phyloP scores from a whole-genome alignment of 2,888 invertebrate species.

The Achlya flavicornis region DNA sequence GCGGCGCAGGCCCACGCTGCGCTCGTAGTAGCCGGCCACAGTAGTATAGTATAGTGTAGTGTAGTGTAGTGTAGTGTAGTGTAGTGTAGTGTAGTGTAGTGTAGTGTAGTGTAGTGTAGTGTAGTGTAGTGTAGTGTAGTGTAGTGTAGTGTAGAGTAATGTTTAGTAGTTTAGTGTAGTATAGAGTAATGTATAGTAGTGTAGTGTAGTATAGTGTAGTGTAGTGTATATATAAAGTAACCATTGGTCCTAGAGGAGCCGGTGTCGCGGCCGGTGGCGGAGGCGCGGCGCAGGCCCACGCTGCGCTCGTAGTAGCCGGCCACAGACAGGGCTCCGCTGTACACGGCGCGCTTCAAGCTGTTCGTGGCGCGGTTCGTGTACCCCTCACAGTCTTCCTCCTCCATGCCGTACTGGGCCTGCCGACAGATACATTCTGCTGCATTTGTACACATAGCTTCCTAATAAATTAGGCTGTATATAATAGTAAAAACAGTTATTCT shows the following conservation, averaged over 20 bases:
- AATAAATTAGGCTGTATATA: no score
- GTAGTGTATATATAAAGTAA: slow-evolving; percentile 42
- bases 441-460: background rate
- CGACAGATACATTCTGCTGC: background rate
- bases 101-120: no score
- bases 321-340: slow-evolving; percentile 93
- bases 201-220: no score
- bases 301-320: slow-evolving; percentile 93
- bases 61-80: no score
- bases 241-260: slow-evolving; percentile 92
- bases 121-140: no score
- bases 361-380: slow-evolving; percentile 89
- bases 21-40: slow-evolving; percentile 93
- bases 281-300: slow-evolving; percentile 89
- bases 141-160: no score
- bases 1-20: slow-evolving; percentile 89
- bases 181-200: no score
- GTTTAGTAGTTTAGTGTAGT: no score
- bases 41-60: no score
- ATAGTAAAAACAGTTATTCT: no score
- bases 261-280: slow-evolving; percentile 91
- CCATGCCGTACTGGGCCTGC: slow-evolving; percentile 94
- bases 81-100: no score
- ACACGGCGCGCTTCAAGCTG: slow-evolving; percentile 92
- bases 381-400: slow-evolving; percentile 92